phyloP scores from a whole-genome alignment of 2,888 invertebrate genomes.

The Tribolium freemani region DNA sequence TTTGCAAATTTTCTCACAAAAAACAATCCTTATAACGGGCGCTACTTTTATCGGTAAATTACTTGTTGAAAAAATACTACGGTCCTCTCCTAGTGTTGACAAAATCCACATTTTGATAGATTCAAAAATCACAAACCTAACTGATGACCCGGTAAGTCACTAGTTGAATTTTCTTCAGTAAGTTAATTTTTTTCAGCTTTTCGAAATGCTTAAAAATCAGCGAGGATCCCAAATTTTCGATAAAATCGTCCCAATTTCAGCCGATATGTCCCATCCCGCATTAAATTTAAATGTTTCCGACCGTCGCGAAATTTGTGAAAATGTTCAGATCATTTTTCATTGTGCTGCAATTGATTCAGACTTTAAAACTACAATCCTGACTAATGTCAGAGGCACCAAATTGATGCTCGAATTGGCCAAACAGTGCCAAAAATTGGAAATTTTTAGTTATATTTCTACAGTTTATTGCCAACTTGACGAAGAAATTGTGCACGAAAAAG shows the following conservation, averaged over 20 bases:
- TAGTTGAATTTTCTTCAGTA: conserved; percentile 40
- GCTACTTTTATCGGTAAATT: conserved; percentile 92
- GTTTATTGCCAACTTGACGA: conserved; percentile 92
- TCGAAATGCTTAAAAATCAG: not conserved
- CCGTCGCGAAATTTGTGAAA: conserved; percentile 74
- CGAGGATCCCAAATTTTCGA: conserved; percentile 63
- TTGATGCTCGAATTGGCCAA: conserved; percentile 87
- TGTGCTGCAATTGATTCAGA: conserved; percentile 83
- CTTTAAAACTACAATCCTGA: conserved; percentile 87
- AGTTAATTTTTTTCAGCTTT: conserved; percentile 2
- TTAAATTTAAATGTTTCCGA: conserved; percentile 77
- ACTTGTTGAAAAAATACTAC: conserved; percentile 87
- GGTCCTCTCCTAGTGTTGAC: conserved; percentile 82
- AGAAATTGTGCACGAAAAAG: conserved; percentile 83
- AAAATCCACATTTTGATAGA: conserved; percentile 81
- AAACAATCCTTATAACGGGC: conserved; percentile 85
- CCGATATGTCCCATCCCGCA: conserved; percentile 79
- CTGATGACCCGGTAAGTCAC: conserved; percentile 66
- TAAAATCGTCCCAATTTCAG: conserved; percentile 77
- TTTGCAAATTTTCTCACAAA: conserved; percentile 77
- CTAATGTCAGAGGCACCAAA: conserved; percentile 94
- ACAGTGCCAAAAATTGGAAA: conserved; percentile 81
- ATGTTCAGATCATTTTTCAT: conserved; percentile 89
- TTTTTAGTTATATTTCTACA: conserved; percentile 87
- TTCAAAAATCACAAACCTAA: no score